phyloP scores from a whole-genome alignment of 2,888 invertebrate species.

The Rhaphigaster nebulosa region DNA sequence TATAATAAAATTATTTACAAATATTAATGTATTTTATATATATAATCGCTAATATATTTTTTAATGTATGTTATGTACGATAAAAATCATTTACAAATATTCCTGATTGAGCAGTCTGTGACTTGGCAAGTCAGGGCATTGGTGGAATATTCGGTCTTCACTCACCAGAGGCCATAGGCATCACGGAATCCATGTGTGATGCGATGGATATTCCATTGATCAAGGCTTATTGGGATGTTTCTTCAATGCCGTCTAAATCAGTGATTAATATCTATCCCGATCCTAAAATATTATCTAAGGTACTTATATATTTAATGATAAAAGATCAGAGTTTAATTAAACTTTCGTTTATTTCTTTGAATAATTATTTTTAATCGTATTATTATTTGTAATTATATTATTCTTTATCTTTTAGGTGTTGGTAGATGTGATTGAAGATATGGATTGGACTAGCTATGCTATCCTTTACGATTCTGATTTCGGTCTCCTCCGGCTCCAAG shows the following conservation, averaged over 20 bases:
- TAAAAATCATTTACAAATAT: not conserved
- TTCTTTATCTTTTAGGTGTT: slow-evolving; percentile 71
- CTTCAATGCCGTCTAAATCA: slow-evolving; percentile 67
- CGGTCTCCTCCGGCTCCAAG: slow-evolving; percentile 79
- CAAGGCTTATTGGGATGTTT: slow-evolving; percentile 79
- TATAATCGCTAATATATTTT: too few relatives aligned
- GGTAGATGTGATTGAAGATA: slow-evolving; percentile 77
- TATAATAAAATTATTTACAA: not conserved
- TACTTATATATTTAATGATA: slow-evolving; percentile 64
- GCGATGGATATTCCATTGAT: slow-evolving; percentile 79
- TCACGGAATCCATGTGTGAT: slow-evolving; percentile 73
- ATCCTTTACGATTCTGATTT: slow-evolving; percentile 87
- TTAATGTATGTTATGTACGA: too few relatives aligned
- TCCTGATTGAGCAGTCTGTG: slow-evolving; percentile 69
- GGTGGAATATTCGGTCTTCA: slow-evolving; percentile 73
- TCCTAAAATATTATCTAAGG: slow-evolving; percentile 75
- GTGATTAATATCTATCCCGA: slow-evolving; percentile 84
- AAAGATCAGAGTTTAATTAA: not conserved
- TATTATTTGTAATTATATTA: not conserved
- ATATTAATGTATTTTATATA: too few relatives aligned
- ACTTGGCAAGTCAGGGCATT: slow-evolving; percentile 70
- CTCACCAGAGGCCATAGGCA: slow-evolving; percentile 70
- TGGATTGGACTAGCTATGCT: slow-evolving; percentile 87
- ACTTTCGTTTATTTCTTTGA: too few relatives aligned
- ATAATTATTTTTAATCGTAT: not conserved